Conservation (phyloP, 2,888 invertebrate genomes). For the Argyresthia goedartella region DNA sequence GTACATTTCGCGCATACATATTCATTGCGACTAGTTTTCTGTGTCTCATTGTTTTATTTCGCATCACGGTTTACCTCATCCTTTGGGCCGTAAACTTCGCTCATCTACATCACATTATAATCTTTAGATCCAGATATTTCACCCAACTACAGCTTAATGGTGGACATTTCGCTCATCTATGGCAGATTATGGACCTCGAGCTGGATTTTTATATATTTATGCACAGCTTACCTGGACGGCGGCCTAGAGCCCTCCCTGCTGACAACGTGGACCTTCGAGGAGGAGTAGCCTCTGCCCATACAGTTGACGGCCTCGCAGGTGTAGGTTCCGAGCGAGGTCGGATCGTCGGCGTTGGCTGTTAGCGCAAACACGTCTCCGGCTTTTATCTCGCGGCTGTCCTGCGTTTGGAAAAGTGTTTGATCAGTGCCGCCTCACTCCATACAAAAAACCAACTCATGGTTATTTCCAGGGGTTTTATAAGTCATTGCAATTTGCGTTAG, state of each 20-base stretch:
- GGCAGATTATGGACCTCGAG: too few relatives aligned
- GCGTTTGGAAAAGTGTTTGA: neutral
- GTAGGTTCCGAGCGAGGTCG: conserved; percentile 88
- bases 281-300: conserved; percentile 87
- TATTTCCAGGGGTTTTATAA: neutral
- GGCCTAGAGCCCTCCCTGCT: conserved; percentile 81
- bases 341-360: conserved; percentile 86
- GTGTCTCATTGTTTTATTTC: too few relatives aligned
- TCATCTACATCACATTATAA: too few relatives aligned
- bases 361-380: conserved; percentile 92
- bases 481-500: too few relatives aligned
- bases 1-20: too few relatives aligned
- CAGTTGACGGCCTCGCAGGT: conserved; percentile 91
- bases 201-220: neutral
- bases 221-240: conserved; percentile 68
- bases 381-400: conserved; percentile 89
- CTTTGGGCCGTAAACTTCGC: too few relatives aligned
- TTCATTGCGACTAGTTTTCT: too few relatives aligned
- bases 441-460: neutral
- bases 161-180: too few relatives aligned
- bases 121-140: too few relatives aligned
- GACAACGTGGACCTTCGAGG: conserved; percentile 86
- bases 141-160: too few relatives aligned
- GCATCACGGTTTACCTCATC: too few relatives aligned
- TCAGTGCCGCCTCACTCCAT: too few relatives aligned